A percentile compares a stretch with the other conserved stretches of the same genome.
phyloP scores from a whole-genome alignment of 1,140 invertebrate genomes.

The Stegodyphus dumicola region DNA sequence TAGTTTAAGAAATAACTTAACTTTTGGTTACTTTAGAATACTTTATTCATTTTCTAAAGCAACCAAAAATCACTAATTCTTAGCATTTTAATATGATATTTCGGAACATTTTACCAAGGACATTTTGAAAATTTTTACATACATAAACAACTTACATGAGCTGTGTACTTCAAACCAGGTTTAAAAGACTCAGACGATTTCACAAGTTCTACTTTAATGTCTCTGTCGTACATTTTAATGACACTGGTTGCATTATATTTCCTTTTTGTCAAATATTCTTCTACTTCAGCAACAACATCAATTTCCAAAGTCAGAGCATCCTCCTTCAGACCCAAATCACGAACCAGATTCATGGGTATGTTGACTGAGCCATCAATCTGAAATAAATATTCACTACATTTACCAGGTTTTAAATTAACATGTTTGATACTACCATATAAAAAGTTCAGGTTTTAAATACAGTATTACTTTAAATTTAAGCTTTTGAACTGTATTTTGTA shows the following conservation, averaged over 20 bases:
- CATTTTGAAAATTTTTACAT: not conserved
- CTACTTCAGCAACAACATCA: conserved; percentile 81
- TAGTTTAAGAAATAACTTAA: too few species aligned
- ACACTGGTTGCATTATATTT: conserved; percentile 82
- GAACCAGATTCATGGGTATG: conserved; percentile 63
- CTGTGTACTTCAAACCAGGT: conserved; percentile 84
- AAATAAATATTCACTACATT: not conserved
- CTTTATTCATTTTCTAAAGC: too few species aligned
- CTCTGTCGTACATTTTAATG: conserved; percentile 81
- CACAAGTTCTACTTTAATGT: conserved; percentile 85
- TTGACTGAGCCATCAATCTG: conserved; percentile 64
- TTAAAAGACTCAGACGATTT: conserved; percentile 88
- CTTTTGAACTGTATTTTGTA: too few species aligned
- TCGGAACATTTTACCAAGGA: not conserved
- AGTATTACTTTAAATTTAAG: not conserved
- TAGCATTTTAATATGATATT: not conserved
- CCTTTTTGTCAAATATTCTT: conserved; percentile 82
- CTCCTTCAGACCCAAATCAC: conserved; percentile 62
- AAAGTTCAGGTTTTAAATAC: not conserved
- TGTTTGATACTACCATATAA: not conserved
- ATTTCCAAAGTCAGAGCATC: conserved; percentile 74
- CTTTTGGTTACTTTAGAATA: too few species aligned
- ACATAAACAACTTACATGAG: conserved; percentile 75
- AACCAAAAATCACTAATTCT: too few species aligned
- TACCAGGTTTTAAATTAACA: not conserved